Evolutionary conservation across 2,797 vertebrate genomes (phyloP).

Genomic region (Neoniphon sammara): DNA sequence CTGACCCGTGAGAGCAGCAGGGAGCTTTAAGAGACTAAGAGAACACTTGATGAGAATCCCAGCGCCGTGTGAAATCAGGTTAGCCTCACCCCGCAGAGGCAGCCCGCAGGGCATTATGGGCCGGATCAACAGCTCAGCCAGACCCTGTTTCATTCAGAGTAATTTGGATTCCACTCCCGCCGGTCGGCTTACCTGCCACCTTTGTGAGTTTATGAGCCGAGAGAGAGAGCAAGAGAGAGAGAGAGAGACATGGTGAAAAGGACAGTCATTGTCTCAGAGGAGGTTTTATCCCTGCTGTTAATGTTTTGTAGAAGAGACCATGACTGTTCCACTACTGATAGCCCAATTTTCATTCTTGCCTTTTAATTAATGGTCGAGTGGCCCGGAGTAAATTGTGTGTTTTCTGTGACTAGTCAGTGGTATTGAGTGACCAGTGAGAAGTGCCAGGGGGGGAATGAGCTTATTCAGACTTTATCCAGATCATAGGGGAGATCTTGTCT

Average conservation of each 20-base stretch:
- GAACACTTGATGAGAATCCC: not conserved
- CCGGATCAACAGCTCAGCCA: not conserved
- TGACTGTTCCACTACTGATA: not conserved
- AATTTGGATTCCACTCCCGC: not conserved
- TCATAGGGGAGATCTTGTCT: not conserved
- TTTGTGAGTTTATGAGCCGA: not conserved
- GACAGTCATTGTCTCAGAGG: not conserved
- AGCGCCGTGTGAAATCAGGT: not conserved
- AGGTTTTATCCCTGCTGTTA: not conserved
- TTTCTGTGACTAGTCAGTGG: not conserved
- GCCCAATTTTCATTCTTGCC: not conserved
- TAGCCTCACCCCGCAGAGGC: not conserved
- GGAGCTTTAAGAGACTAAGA: slow-evolving; percentile 6
- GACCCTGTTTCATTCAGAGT: not conserved
- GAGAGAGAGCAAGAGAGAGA: not conserved
- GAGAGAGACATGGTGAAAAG: not conserved
- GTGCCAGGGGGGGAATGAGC: not conserved
- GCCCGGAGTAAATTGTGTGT: not conserved
- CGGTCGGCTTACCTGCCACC: not conserved
- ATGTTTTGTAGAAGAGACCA: not conserved
- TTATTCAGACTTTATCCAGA: not conserved
- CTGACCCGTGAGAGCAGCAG: not conserved
- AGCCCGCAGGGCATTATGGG: not conserved
- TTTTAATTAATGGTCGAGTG: not conserved
- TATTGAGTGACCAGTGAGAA: not conserved